Percentiles rank a stretch among this genome's conserved stretches.
Conservation (phyloP, 1,140 invertebrate genomes). For the Phenacoccus solenopsis region DNA sequence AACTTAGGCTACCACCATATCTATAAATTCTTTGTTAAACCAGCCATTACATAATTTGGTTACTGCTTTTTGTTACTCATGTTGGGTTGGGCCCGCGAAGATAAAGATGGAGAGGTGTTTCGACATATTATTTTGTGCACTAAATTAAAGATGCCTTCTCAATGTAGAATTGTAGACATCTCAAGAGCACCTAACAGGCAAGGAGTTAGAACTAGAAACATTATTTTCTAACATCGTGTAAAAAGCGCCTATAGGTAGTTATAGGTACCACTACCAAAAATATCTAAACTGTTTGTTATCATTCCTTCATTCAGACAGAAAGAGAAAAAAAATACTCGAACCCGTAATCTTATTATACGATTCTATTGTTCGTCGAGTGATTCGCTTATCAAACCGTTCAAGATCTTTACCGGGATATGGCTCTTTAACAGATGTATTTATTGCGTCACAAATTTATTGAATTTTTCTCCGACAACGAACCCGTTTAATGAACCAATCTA, state of each 20-base stretch:
- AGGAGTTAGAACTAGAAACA: no score
- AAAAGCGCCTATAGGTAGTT: background rate
- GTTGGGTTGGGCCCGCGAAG: no score
- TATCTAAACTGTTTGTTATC: background rate
- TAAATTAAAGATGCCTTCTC: no score
- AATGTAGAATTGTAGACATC: no score
- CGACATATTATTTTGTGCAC: no score
- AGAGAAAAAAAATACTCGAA: background rate
- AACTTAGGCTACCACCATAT: no score
- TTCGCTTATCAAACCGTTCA: constrained; percentile 12
- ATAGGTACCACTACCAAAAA: no score
- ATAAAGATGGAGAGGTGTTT: no score
- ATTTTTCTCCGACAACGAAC: constrained; percentile 5
- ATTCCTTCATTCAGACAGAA: background rate
- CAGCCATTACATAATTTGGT: no score
- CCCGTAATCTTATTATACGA: constrained; percentile 12
- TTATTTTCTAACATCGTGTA: background rate
- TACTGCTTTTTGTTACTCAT: no score
- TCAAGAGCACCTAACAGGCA: no score
- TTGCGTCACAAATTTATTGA: constrained; percentile 15
- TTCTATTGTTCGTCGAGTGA: constrained; percentile 17
- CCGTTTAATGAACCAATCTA: constrained; percentile 11
- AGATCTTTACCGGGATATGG: constrained; percentile 9
- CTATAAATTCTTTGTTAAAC: no score
- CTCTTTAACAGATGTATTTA: constrained; percentile 13